These are phyloP conservation scores for Haplochromis vanheusdeni DNA, from an alignment of 2,113 vertebrate genomes.

Conservation along the genomic window DNA sequence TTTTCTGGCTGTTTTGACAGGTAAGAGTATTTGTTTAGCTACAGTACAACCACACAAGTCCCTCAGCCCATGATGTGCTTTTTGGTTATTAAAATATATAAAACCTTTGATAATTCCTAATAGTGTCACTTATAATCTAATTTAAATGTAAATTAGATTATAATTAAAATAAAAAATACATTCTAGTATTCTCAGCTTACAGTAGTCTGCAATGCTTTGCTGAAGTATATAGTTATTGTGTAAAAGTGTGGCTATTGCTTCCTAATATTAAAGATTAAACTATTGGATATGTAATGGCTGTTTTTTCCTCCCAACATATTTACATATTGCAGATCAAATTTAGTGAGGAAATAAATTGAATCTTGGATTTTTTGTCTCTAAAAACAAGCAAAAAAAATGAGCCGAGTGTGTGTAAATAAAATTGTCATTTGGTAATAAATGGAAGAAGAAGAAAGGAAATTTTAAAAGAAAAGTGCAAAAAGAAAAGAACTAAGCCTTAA, in stretches of 20 bases:
- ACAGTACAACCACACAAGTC: not conserved
- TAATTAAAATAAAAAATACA: not conserved
- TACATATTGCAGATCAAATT: not conserved
- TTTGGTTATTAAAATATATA: not conserved
- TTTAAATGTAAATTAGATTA: not conserved
- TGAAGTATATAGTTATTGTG: not conserved
- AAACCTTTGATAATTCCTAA: not conserved
- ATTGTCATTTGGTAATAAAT: not conserved
- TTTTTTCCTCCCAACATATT: not conserved
- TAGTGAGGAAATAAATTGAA: not conserved
- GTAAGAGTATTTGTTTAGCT: rapidly evolving
- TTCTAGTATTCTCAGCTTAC: not conserved
- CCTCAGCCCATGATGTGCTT: not conserved
- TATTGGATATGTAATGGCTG: not conserved
- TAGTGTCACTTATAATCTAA: not conserved
- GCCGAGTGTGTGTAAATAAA: not conserved
- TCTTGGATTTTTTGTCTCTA: not conserved
- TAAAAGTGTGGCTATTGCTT: not conserved
- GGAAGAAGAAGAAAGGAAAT: not conserved
- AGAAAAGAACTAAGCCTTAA: not conserved
- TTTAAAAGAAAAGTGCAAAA: not conserved
- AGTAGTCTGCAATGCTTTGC: not conserved
- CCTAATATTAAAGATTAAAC: not conserved
- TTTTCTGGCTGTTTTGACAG: not conserved
- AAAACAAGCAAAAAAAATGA: not conserved